Evolutionary conservation across 2,797 vertebrate species (phyloP).

Genomic region (Sebastes hubbsi): DNA sequence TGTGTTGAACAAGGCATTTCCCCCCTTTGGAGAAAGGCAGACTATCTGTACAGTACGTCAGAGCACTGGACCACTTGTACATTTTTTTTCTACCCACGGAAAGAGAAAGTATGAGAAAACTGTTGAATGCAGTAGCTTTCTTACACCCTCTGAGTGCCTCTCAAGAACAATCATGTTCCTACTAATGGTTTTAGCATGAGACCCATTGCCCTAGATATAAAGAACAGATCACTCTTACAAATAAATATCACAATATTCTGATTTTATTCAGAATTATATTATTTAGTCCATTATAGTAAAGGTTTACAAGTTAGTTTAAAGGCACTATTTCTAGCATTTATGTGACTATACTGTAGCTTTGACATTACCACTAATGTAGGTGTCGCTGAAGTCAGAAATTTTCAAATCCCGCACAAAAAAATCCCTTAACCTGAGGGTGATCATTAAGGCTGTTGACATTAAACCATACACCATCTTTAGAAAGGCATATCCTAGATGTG

Average conservation of each 20-base stretch:
- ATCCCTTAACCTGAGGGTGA: not conserved
- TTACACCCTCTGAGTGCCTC: too few species aligned
- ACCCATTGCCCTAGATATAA: not conserved
- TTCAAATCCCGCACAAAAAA: not conserved
- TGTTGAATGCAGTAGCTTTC: too few species aligned
- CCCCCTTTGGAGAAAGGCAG: not conserved
- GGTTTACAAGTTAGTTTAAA: not conserved
- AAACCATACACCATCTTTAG: not conserved
- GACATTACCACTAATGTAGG: not conserved
- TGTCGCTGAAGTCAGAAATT: not conserved
- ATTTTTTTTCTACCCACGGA: not conserved
- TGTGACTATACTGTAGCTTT: not conserved
- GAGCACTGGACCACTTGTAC: not conserved
- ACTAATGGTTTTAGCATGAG: not conserved
- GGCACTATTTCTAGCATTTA: not conserved
- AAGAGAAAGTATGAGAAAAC: not conserved
- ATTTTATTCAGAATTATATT: not conserved
- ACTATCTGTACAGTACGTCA: too few species aligned
- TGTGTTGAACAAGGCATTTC: not conserved
- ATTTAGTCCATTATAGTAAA: not conserved
- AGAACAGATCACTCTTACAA: not conserved
- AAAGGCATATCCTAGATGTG: not conserved
- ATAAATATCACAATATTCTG: not conserved
- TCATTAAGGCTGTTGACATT: not conserved
- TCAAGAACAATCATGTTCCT: not conserved